phyloP scores from a whole-genome alignment of 2,797 vertebrate species.

The Perodicticus potto region DNA sequence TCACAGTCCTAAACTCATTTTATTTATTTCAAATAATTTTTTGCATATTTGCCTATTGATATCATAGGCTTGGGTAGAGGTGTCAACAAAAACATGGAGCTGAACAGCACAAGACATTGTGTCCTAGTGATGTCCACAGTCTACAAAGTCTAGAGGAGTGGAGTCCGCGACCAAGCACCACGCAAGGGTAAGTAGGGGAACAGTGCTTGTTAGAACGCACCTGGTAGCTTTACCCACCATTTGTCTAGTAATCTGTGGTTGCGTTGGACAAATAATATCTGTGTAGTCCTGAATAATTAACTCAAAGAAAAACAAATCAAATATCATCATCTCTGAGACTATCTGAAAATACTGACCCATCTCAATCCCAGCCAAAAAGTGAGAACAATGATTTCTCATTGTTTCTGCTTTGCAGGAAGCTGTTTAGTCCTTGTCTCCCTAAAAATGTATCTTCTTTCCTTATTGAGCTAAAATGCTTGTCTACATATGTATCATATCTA shows the following conservation, averaged over 20 bases:
- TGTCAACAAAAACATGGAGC: background rate
- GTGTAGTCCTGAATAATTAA: background rate
- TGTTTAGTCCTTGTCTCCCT: background rate
- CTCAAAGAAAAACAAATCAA: background rate
- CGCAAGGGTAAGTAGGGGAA: background rate
- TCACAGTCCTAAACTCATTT: background rate
- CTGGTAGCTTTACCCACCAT: background rate
- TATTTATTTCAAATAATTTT: slow-evolving; percentile 22
- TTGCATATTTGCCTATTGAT: background rate
- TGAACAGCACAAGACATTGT: background rate
- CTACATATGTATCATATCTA: background rate
- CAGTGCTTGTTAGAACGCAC: background rate
- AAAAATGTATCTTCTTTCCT: background rate
- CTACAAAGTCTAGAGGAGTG: accelerated
- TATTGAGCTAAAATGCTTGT: background rate
- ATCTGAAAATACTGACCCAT: background rate
- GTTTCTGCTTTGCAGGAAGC: background rate
- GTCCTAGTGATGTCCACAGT: background rate
- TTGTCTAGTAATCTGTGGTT: background rate
- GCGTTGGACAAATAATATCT: background rate
- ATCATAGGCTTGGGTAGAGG: background rate
- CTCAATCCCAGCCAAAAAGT: background rate
- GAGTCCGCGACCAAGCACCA: background rate
- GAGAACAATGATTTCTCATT: background rate
- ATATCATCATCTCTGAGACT: background rate